Evolutionary conservation across 1,140 invertebrate species (phyloP).

Genomic region (Rhopalosiphum padi): DNA sequence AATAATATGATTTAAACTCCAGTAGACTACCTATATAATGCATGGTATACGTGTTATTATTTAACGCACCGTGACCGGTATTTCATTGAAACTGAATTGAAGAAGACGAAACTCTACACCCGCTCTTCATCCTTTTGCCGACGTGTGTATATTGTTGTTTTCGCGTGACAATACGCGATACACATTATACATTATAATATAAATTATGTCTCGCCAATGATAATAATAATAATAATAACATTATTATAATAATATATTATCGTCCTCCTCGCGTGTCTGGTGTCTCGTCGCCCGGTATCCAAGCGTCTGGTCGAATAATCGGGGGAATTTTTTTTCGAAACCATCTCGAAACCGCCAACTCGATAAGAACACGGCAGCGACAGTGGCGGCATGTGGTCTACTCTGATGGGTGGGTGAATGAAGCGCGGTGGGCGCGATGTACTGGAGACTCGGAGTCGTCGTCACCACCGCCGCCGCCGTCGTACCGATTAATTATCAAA

Average conservation of each 20-base stretch:
- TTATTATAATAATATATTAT: background rate
- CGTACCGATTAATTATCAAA: background rate
- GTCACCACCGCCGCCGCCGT: background rate
- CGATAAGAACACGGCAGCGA: background rate
- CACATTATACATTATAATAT: background rate
- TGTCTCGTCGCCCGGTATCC: background rate
- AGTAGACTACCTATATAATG: background rate
- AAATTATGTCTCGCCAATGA: background rate
- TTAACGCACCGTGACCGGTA: background rate
- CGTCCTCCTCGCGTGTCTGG: background rate
- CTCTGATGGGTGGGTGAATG: background rate
- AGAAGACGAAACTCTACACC: background rate
- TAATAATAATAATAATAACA: background rate
- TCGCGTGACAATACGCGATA: constrained; percentile 5
- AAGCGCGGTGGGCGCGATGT: background rate
- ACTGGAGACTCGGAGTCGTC: background rate
- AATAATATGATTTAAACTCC: background rate
- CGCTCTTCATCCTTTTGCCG: background rate
- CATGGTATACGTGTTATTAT: background rate
- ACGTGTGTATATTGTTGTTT: constrained; percentile 3
- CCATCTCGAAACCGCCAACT: background rate
- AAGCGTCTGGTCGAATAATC: background rate
- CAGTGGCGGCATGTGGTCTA: background rate
- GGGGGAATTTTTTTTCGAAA: background rate
- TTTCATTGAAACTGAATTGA: constrained; percentile 6